Conservation (phyloP, 2,113 vertebrate genomes). For the Daubentonia madagascariensis region DNA sequence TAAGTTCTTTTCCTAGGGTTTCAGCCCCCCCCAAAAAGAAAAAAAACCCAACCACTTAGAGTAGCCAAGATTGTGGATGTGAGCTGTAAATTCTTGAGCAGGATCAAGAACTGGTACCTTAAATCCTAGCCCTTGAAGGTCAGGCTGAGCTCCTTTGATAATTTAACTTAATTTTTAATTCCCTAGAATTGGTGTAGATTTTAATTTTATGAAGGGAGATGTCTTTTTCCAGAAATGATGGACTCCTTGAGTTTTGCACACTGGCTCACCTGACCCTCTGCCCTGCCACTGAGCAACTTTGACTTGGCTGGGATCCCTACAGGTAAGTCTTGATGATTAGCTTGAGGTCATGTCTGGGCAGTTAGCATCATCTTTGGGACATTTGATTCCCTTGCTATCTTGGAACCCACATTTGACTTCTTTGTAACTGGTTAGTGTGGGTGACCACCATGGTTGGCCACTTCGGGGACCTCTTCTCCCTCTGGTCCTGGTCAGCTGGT, state of each 20-base stretch:
- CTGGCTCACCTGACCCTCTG: neutral
- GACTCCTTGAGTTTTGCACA: neutral
- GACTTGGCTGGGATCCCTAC: too few species aligned
- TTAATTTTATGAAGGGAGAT: neutral
- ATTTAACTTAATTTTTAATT: neutral
- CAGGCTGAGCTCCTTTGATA: neutral
- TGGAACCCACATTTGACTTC: neutral
- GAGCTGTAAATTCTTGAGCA: neutral
- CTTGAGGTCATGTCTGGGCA: neutral
- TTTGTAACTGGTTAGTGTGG: neutral
- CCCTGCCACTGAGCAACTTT: neutral
- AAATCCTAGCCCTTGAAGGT: neutral
- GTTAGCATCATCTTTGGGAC: neutral
- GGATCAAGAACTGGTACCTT: neutral
- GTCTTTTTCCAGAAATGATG: neutral
- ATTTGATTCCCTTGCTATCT: neutral
- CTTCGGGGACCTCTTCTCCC: neutral
- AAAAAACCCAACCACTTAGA: neutral
- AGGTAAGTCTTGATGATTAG: neutral
- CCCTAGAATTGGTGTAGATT: neutral
- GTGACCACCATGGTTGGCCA: neutral
- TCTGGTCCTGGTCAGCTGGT: neutral
- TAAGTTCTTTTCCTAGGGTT: neutral
- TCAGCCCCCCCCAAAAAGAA: neutral
- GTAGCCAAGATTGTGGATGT: neutral